phyloP scores from a whole-genome alignment of 2,888 invertebrate species.

The Zhuqinia jingwanae region DNA sequence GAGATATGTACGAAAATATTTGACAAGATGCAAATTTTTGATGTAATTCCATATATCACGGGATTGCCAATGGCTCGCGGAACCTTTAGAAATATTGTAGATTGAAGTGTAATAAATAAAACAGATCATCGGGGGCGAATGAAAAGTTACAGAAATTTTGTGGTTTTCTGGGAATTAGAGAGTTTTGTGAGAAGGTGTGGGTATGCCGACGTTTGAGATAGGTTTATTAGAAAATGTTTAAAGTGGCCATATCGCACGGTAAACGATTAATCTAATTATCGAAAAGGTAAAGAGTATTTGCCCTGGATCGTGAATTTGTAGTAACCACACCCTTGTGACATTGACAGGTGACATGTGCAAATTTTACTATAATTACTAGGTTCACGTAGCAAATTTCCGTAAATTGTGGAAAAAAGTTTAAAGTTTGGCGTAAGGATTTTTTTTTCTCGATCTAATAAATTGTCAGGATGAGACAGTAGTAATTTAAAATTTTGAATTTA shows the following conservation, averaged over 20 bases:
- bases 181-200: neutral
- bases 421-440: conserved; percentile 2
- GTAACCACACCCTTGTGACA: conserved; percentile 49
- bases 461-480: neutral
- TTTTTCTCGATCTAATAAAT: conserved; percentile 23
- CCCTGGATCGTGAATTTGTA: conserved; percentile 46
- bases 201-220: neutral
- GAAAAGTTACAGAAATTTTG: conserved; percentile 1
- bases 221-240: neutral
- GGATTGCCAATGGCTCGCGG: conserved; percentile 21
- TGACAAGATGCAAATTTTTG: conserved; percentile 43
- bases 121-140: too few relatives aligned
- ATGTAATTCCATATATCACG: conserved; percentile 41
- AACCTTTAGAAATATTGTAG: neutral
- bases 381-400: conserved; percentile 31
- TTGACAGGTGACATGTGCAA: conserved; percentile 68
- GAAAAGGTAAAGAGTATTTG: conserved; percentile 3
- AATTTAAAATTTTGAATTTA: too few relatives aligned
- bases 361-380: conserved; percentile 45
- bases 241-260: neutral
- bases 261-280: conserved; percentile 34
- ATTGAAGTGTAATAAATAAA: neutral
- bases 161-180: conserved; percentile 30
- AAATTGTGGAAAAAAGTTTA: neutral
- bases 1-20: neutral